A percentile compares a stretch with the other conserved stretches of the same genome.
phyloP scores from a whole-genome alignment of 2,113 vertebrate genomes.

The Phaetusa simplex region DNA sequence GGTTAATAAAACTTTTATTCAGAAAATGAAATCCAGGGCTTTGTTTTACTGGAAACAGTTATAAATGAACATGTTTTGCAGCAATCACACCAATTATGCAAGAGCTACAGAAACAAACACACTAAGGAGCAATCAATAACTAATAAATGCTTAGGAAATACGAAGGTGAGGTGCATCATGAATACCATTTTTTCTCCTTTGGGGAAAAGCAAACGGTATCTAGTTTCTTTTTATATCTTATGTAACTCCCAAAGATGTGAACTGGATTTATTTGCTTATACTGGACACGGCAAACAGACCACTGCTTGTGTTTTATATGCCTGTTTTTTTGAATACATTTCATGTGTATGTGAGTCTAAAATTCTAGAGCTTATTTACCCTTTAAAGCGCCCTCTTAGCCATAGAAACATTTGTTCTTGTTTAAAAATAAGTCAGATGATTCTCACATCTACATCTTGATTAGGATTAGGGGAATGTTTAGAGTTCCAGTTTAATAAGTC shows the following conservation, averaged over 20 bases:
- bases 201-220: neutral
- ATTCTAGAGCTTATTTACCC: neutral
- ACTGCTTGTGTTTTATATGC: neutral
- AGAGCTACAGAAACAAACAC: neutral
- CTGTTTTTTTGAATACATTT: neutral
- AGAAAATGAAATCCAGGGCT: neutral
- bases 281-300: neutral
- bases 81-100: neutral
- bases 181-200: neutral
- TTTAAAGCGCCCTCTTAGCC: neutral
- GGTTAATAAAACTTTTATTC: neutral
- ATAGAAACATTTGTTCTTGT: neutral
- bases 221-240: neutral
- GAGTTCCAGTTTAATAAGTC: neutral
- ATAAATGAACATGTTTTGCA: neutral
- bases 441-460: neutral
- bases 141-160: neutral
- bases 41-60: neutral
- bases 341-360: neutral
- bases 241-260: neutral
- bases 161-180: neutral
- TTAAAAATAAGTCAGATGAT: neutral
- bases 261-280: neutral
- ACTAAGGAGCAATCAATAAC: neutral
- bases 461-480: neutral